Evolutionary conservation across 2,888 invertebrate genomes (phyloP).

Genomic region (Glyphotaelius pellucidus): DNA sequence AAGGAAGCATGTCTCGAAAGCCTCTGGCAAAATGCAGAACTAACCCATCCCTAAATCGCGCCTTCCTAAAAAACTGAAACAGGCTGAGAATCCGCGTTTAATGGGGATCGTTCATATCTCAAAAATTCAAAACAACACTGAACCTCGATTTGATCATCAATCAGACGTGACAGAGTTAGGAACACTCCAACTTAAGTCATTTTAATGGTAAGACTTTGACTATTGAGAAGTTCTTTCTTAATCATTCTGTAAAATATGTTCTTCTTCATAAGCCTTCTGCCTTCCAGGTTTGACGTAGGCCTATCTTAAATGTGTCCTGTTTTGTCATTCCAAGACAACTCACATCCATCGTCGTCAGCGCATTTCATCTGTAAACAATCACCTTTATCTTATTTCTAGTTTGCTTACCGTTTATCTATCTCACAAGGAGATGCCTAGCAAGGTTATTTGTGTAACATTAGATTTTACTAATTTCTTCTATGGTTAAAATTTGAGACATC

Average conservation of each 20-base stretch:
- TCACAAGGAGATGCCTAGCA: background rate
- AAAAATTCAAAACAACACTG: background rate
- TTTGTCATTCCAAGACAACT: background rate
- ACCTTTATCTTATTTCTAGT: background rate
- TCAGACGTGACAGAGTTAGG: background rate
- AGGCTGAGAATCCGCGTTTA: background rate
- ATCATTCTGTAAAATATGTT: background rate
- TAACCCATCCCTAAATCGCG: no score
- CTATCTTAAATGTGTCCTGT: background rate
- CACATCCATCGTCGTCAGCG: background rate
- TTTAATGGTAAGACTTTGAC: background rate
- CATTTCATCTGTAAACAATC: background rate
- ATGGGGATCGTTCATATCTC: no score
- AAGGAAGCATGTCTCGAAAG: no score
- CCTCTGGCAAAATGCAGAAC: no score
- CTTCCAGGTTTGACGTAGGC: background rate
- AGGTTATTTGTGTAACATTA: background rate
- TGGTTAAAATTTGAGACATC: background rate
- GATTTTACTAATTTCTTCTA: background rate
- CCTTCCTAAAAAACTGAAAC: no score
- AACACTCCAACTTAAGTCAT: background rate
- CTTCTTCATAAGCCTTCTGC: background rate
- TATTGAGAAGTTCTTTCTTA: background rate
- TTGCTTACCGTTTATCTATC: background rate
- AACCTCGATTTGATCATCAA: background rate